These are phyloP conservation scores for Phocides pigmalion DNA, from an alignment of 1,140 invertebrate species.

Conservation along the genomic window DNA sequence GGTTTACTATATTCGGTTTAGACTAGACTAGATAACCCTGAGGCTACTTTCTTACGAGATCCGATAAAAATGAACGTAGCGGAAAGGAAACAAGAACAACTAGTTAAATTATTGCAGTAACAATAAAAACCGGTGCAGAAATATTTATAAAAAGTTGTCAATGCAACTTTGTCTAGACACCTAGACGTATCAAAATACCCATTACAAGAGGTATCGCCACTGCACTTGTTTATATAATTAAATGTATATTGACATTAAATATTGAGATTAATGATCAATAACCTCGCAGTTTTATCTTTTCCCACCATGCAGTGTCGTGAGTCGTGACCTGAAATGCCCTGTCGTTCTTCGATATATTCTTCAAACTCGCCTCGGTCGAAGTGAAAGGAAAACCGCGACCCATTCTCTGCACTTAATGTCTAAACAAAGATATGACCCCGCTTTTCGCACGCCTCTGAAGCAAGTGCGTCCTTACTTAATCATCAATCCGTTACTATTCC, in stretches of 20 bases:
- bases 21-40: neutral
- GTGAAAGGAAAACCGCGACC: conserved; percentile 74
- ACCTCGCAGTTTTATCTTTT: conserved; percentile 44
- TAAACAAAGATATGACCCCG: conserved; percentile 53
- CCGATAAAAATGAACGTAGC: neutral
- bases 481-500: too few species aligned
- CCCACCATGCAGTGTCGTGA: conserved; percentile 50
- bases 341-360: conserved; percentile 55
- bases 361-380: conserved; percentile 56
- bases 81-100: neutral
- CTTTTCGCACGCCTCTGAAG: conserved; percentile 55
- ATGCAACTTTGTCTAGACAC: conserved; percentile 1
- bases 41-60: conserved; percentile 1
- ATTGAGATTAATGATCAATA: conserved; percentile 28
- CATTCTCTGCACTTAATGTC: conserved; percentile 48
- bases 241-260: conserved; percentile 8
- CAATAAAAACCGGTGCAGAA: conserved; percentile 29
- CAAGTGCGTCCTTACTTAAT: conserved; percentile 35
- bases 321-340: conserved; percentile 62
- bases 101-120: conserved; percentile 33
- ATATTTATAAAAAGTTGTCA: conserved; percentile 12
- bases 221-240: conserved; percentile 22
- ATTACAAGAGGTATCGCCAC: conserved; percentile 1
- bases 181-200: neutral
- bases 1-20: conserved; percentile 1